Conservation (phyloP, 1,140 invertebrate genomes). For the Drosophila seguyi region DNA sequence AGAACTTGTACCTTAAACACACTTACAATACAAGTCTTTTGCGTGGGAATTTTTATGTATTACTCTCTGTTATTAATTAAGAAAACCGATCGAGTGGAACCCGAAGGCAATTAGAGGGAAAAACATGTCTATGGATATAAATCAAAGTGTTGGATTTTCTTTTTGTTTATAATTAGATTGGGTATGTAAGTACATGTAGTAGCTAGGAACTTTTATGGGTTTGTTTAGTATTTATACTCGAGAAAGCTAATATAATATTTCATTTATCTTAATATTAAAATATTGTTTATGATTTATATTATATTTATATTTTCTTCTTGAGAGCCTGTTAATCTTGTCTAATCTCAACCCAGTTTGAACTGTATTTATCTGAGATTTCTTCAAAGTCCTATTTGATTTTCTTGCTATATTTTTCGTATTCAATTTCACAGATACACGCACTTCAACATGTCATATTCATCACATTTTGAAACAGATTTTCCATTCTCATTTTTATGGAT, state of each 20-base stretch:
- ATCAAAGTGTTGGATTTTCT: background rate
- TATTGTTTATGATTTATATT: background rate
- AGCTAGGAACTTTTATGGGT: background rate
- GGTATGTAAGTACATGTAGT: background rate
- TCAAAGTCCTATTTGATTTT: background rate
- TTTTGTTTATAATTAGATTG: background rate
- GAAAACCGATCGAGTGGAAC: slow-evolving; percentile 52
- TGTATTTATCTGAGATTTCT: background rate
- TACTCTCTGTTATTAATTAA: slow-evolving; percentile 58
- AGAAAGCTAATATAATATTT: background rate
- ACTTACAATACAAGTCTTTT: slow-evolving; percentile 40
- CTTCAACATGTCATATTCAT: slow-evolving; percentile 74
- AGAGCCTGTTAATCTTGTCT: too few species aligned
- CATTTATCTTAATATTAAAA: background rate
- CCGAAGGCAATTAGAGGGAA: slow-evolving; percentile 27
- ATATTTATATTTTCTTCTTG: background rate
- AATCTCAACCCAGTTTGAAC: too few species aligned
- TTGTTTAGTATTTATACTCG: too few species aligned
- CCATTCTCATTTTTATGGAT: slow-evolving; percentile 47
- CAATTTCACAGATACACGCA: slow-evolving; percentile 55
- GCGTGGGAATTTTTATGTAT: slow-evolving; percentile 63
- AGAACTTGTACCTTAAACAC: slow-evolving; percentile 36
- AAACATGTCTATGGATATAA: background rate
- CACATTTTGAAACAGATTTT: slow-evolving; percentile 29
- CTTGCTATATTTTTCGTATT: slow-evolving; percentile 33